Base-by-base conservation (phyloP, 2,888 invertebrate genomes). In the Esperia sulphurella region DNA sequence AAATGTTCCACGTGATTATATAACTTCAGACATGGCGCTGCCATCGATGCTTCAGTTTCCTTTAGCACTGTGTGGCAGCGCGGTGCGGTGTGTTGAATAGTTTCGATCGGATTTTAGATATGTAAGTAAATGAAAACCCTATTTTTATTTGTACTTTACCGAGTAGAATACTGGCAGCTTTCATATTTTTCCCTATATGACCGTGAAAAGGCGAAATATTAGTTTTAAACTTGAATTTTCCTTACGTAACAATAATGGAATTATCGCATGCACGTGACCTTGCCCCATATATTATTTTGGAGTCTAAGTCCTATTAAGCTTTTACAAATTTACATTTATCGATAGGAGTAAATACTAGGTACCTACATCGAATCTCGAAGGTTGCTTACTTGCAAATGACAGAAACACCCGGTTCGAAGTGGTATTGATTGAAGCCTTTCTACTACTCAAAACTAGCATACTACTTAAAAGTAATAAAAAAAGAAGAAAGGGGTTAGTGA, bases 191-290 rank as follows among this genome's bases (percentile, higher is more conserved):
- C 8, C 37, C 13, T 31, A 43, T 21, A 10, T 42, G 14, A 52
- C 48, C 50, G 53, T 51, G 48, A 50, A 54, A 4, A n/a, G n/a
- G 39, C n/a, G 6, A 6, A 50, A 41, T 21, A 31, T 14, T 37
- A 46, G 48, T 43, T 44, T 42, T 52, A 43, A 42, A 38, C 33
- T 50, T 47, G 52, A 54, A 55, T 54, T 70, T 72, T 56, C 75
- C 87, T 88, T 89, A 89, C 87, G 88, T 89, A 88, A 88, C 79
- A 52, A 42, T 79, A 82, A 79, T 78, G 74, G 68, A 81, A 79
- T 84, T 79, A 81, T 75, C 1, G 76, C 75, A 80, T 77, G 79
- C 86, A 85, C 84, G 85, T 87, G 88, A 87, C 88, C 87, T 87
- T 89, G 86, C 61, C 63, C 82, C 61, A 79, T 73, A 58, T 71